Evolutionary conservation across 2,113 vertebrate genomes (phyloP), one percentile per base, ranked within the genome.

Genomic region (Centropristis striata): DNA sequence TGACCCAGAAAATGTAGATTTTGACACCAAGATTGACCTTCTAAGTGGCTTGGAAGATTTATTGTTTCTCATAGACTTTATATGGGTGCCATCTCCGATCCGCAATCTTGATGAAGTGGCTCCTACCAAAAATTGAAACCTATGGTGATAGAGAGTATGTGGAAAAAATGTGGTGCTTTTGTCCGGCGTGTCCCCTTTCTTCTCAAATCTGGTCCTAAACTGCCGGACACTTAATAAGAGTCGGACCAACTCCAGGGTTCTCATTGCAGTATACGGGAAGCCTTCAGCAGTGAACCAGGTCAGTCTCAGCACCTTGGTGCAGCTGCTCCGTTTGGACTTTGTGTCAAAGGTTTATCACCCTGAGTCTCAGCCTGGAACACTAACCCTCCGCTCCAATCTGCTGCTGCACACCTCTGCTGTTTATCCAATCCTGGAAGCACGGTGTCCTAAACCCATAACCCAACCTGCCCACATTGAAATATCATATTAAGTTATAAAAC

Each of bases 401-500:
- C 80, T 41, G 61, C 85, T 61, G 76, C 82, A 88, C 75, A 88
- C 79, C 80, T 85, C 71, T 8, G 71, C 77, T 50, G 83, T 74
- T 91, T 75, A 85, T 89, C 90, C 80, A 86, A 83, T 86, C 88
- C 88, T 44, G n/a, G n/a, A n/a, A n/a, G 60, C 75, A 54, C n/a
- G 1, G 72, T 71, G 84, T 86, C 86, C 88, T 90, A 90, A 90
- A 84, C 78, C 86, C 75, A 69, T 78, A 87, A 84, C 86, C 83
- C 75, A 23, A 66, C 84, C 74, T 68, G 4, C 71, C 74, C 5
- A 91, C 92, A 93, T 90, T 92, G 90, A 92, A 95, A 95, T 93
- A 91, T 89, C 69, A 92, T 92, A 95, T 92, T 90, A 91, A 90
- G 75, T 88, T 89, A 86, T 90, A 84, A 93, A 94, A 94, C 88